Percentiles rank a stretch among this genome's conserved stretches.
These are phyloP conservation scores for Drosophila nr. fundita DNA, from an alignment of 2,888 invertebrate genomes.

Conservation along the genomic window DNA sequence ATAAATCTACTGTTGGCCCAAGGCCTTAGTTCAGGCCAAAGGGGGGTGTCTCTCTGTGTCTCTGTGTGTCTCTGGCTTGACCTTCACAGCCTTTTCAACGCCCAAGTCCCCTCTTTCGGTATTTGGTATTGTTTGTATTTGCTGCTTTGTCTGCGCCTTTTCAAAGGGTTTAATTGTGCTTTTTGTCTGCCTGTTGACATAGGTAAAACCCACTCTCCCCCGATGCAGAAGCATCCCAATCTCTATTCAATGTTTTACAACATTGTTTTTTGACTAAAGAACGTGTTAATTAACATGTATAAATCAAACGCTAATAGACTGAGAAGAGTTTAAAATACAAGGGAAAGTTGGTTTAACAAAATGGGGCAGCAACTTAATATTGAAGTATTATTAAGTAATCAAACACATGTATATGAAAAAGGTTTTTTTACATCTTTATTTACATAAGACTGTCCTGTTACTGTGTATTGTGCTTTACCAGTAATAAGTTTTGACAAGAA, in stretches of 20 bases:
- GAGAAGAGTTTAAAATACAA: slow-evolving; percentile 22
- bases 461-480: no score
- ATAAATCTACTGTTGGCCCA: slow-evolving; percentile 70
- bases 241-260: slow-evolving; percentile 19
- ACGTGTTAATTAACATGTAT: slow-evolving; percentile 79
- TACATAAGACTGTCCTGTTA: neutral
- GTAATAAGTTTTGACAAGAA: neutral
- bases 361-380: slow-evolving; percentile 11
- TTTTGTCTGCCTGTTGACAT: slow-evolving; percentile 73
- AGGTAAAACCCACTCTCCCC: slow-evolving; percentile 42
- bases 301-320: slow-evolving; percentile 68
- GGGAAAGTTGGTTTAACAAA: slow-evolving; percentile 10
- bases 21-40: slow-evolving; percentile 12
- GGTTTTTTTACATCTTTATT: neutral
- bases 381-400: slow-evolving; percentile 2
- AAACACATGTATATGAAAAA: neutral
- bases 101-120: slow-evolving; percentile 19
- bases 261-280: slow-evolving; percentile 49
- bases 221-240: neutral
- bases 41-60: slow-evolving; percentile 5
- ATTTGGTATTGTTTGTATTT: slow-evolving; percentile 60
- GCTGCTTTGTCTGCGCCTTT: slow-evolving; percentile 61
- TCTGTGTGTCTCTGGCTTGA: slow-evolving; percentile 35
- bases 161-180: slow-evolving; percentile 77
- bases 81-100: slow-evolving; percentile 55